These are phyloP conservation scores for Cryptotermes secundus DNA, from an alignment of 1,140 invertebrate species.

Conservation along the genomic window DNA sequence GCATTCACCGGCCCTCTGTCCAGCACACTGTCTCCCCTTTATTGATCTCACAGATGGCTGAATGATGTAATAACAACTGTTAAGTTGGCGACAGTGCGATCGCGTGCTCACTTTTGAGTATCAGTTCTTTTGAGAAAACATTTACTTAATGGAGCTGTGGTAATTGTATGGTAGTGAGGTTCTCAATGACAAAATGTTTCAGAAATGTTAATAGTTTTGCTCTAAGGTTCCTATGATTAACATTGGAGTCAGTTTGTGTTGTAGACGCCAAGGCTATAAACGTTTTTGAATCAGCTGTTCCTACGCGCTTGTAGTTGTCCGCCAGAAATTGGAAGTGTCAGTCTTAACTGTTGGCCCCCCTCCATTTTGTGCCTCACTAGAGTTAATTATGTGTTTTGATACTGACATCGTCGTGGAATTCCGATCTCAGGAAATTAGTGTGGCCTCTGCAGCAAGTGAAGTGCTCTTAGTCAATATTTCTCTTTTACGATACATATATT, in stretches of 20 bases:
- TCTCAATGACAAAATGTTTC: background rate
- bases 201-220: background rate
- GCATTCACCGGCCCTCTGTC: background rate
- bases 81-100: constrained; percentile 4
- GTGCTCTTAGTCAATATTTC: background rate
- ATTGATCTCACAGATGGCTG: background rate
- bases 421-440: background rate
- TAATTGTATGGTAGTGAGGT: background rate
- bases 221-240: background rate
- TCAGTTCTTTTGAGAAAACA: background rate
- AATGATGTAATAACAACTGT: background rate
- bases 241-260: background rate
- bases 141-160: background rate
- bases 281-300: background rate
- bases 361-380: background rate
- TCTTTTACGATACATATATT: background rate
- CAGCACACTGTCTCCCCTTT: background rate
- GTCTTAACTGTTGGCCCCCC: too few relatives aligned
- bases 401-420: background rate
- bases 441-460: background rate
- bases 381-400: background rate
- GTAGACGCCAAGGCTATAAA: background rate
- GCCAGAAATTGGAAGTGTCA: background rate
- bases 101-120: background rate
- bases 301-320: background rate